phyloP scores from a whole-genome alignment of 2,888 invertebrate species.

The Vanessa cardui region DNA sequence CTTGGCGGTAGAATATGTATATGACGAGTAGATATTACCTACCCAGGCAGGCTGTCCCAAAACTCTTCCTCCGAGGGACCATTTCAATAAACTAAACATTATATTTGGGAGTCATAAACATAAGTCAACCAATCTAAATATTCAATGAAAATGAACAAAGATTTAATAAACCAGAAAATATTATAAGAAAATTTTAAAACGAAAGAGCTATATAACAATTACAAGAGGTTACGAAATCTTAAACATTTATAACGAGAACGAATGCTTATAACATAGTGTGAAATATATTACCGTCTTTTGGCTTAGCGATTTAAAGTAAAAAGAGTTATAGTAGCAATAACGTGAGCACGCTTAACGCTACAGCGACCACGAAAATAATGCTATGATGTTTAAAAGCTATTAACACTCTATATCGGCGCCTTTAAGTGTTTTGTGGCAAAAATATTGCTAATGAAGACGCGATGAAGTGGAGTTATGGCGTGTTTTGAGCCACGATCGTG shows the following conservation, averaged over 20 bases:
- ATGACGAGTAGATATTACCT: too few relatives aligned
- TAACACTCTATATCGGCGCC: conserved; percentile 30
- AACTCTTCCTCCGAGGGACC: too few relatives aligned
- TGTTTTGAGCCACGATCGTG: conserved; percentile 16
- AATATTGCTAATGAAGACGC: conserved; percentile 31
- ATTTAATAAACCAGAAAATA: conserved; percentile 1
- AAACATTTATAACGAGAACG: conserved; percentile 18
- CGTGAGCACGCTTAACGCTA: conserved; percentile 27
- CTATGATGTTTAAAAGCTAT: conserved; percentile 31
- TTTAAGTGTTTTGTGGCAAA: conserved; percentile 33
- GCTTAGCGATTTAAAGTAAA: conserved; percentile 27
- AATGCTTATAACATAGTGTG: conserved; percentile 21
- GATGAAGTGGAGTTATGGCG: neutral
- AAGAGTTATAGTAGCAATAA: conserved; percentile 30
- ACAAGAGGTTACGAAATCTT: conserved; percentile 14
- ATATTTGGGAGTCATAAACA: too few relatives aligned
- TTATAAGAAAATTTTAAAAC: neutral
- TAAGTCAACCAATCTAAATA: too few relatives aligned
- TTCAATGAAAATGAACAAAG: neutral
- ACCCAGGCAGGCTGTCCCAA: too few relatives aligned
- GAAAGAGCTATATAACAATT: conserved; percentile 10
- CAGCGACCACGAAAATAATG: conserved; percentile 30
- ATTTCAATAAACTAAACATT: too few relatives aligned
- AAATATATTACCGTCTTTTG: conserved; percentile 24
- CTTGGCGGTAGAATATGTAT: too few relatives aligned